Conservation (phyloP, 2,113 vertebrate genomes). For the Callipepla squamata region DNA sequence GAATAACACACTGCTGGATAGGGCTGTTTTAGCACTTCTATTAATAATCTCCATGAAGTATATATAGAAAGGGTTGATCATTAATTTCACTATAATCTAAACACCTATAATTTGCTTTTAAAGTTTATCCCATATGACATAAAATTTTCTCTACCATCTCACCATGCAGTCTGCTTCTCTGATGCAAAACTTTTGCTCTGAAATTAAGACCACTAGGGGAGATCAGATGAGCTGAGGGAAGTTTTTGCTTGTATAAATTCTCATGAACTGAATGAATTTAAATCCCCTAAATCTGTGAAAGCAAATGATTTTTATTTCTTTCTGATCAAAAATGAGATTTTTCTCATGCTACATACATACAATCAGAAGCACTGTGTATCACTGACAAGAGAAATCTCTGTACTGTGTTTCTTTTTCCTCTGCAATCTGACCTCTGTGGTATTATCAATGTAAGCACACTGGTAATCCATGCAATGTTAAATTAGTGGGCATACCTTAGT, state of each 20-base stretch:
- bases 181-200: not conserved
- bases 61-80: not conserved
- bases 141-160: not conserved
- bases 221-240: conserved; percentile 27
- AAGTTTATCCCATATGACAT: not conserved
- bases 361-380: not conserved
- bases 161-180: not conserved
- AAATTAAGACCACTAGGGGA: conserved; percentile 44
- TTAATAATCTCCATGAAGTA: not conserved
- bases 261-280: not conserved
- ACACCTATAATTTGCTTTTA: conserved; percentile 10
- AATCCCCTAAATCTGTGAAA: conserved; percentile 21
- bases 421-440: not conserved
- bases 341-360: not conserved
- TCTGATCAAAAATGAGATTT: not conserved
- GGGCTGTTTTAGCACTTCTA: not conserved
- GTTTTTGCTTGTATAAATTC: conserved; percentile 11
- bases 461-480: not conserved
- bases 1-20: not conserved
- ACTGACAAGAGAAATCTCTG: not conserved
- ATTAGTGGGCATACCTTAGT: not conserved
- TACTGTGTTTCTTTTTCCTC: not conserved
- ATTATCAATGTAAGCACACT: not conserved
- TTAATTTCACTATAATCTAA: not conserved
- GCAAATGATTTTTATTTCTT: not conserved